Evolutionary conservation across 2,797 vertebrate genomes (phyloP), one percentile per base, ranked within the genome.

Genomic region (Clarias platycephalus): DNA sequence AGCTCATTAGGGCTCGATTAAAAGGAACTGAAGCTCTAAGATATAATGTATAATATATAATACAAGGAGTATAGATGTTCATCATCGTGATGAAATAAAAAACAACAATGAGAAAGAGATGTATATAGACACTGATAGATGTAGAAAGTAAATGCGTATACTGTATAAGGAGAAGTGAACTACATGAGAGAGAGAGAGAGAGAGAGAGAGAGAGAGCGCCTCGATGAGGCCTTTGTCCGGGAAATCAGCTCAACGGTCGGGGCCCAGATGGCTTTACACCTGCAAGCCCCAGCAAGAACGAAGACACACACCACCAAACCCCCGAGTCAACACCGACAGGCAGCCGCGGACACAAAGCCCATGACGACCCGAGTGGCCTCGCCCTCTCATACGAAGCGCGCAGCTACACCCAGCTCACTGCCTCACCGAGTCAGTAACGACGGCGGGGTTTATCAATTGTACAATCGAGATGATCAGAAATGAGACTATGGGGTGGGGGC

Each of bases 201-300:
- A 81, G 20, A 53, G 63, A 81, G 31, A 57, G 53, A 57, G 18
- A 37, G 67, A 58, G 68, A 60, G 13, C 0, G 71, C 34, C 37
- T 74, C 64, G 67, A 77, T 40, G 91, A 60, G 55, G 75, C 86
- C 72, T 83, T 49, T 85, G 88, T 92, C 88, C 83, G 83, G 90
- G 85, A 91, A 90, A 90, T 90, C 84, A 87, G 86, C 91, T 92
- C 91, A 92, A 94, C 94, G 89, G 94, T 93, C 92, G 34, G 80
- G 68, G 80, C 74, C 86, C 92, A 94, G 93, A 93, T 93, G 93
- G 93, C 88, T 88, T 81, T 89, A 92, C 94, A 95, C 93, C 94
- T 95, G 95, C 86, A 83, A 90, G 86, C 64, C 88, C 87, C 86
- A 86, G 90, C 90, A 79, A 89, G 86, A 90, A 16, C 55, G 74